Conservation (phyloP, 2,797 vertebrate genomes). For the Myotis daubentonii region DNA sequence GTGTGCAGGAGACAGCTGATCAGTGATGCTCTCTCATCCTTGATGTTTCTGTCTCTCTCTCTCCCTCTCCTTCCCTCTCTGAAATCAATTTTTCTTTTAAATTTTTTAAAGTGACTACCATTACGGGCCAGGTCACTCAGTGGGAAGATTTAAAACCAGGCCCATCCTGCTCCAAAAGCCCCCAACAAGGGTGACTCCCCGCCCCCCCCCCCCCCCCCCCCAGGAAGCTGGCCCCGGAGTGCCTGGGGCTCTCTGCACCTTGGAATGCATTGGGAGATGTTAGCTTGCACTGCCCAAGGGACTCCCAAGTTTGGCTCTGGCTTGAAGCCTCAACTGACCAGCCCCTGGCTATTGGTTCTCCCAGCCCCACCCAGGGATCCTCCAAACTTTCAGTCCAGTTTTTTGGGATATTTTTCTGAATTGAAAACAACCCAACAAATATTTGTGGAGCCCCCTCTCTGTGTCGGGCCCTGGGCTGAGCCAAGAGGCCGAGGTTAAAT, state of each 20-base stretch:
- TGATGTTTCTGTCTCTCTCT: too few species aligned
- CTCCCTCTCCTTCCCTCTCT: too few species aligned
- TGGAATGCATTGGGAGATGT: background rate
- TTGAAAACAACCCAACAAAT: background rate
- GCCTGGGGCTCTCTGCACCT: background rate
- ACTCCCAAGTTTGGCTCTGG: background rate
- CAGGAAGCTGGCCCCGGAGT: background rate
- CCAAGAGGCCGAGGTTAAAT: background rate
- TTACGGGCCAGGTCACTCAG: background rate
- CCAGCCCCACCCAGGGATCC: too few species aligned
- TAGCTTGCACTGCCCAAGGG: background rate
- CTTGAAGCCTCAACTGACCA: background rate
- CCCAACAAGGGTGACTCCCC: background rate
- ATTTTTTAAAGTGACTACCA: background rate
- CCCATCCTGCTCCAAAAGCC: background rate
- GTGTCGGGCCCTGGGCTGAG: background rate
- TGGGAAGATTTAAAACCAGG: background rate
- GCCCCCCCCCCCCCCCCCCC: background rate
- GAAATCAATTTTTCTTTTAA: too few species aligned
- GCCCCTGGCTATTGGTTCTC: background rate
- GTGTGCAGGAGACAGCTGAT: too few species aligned
- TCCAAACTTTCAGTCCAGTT: background rate
- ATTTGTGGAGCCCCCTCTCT: background rate
- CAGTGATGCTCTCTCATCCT: too few species aligned
- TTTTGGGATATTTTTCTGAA: background rate